These are phyloP conservation scores for Camelus bactrianus DNA, from an alignment of 2,113 vertebrate genomes.

Conservation along the genomic window DNA sequence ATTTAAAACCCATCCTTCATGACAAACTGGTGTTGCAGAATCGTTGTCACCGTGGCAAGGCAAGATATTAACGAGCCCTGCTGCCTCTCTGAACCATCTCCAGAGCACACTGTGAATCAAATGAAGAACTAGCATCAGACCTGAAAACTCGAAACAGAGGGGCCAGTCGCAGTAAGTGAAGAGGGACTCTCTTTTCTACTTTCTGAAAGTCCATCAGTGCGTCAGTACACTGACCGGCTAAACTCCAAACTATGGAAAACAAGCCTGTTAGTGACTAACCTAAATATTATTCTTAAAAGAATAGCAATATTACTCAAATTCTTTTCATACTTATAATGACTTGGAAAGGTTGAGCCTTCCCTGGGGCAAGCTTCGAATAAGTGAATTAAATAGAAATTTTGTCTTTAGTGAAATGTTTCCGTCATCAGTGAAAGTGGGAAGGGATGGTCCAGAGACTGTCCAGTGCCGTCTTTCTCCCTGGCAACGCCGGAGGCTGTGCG, in stretches of 20 bases:
- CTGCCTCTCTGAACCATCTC: conserved; percentile 15
- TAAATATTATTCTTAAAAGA: conserved; percentile 21
- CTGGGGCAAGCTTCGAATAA: not conserved
- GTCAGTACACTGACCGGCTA: not conserved
- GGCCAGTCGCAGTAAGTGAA: not conserved
- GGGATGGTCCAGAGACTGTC: not conserved
- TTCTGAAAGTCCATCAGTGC: not conserved
- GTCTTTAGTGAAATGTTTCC: not conserved
- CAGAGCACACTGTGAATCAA: conserved; percentile 56
- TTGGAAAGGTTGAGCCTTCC: not conserved
- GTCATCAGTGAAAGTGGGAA: not conserved
- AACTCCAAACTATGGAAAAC: not conserved
- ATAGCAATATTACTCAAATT: not conserved
- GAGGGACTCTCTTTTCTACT: not conserved
- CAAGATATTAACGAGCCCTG: conserved; percentile 67
- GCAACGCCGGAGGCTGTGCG: not conserved
- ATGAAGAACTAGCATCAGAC: not conserved
- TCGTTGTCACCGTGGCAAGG: conserved; percentile 32
- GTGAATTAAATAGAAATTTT: not conserved
- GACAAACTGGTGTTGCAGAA: conserved; percentile 58
- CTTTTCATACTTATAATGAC: not conserved
- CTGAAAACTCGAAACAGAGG: conserved; percentile 38
- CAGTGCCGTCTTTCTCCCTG: not conserved
- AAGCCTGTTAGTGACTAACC: not conserved
- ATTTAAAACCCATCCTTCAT: conserved; percentile 73